Percentiles rank a stretch among this genome's conserved stretches.
Evolutionary conservation across 2,113 vertebrate species (phyloP).

Genomic region (Hucho hucho): DNA sequence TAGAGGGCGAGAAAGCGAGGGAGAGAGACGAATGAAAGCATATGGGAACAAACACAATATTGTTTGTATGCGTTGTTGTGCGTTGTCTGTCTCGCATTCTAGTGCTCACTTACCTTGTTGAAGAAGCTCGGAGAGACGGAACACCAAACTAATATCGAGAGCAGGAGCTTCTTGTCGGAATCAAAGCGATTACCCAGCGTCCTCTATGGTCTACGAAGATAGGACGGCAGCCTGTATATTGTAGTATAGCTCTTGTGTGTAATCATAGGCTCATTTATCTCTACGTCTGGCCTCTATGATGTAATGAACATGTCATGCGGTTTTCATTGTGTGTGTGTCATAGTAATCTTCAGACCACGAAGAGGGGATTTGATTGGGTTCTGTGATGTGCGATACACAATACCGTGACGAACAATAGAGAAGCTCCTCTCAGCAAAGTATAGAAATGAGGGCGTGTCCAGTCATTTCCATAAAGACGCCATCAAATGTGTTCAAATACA

Average conservation of each 20-base stretch:
- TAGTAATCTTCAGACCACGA: neutral
- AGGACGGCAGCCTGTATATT: constrained; percentile 52
- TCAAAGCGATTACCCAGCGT: constrained; percentile 54
- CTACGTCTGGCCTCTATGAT: constrained; percentile 20
- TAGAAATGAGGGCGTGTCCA: constrained; percentile 44
- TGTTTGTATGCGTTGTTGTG: constrained; percentile 34
- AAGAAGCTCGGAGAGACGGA: constrained; percentile 41
- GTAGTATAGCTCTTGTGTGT: constrained; percentile 50
- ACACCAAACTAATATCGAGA: constrained; percentile 40
- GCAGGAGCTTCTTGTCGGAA: constrained; percentile 48
- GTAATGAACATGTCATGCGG: constrained; percentile 39
- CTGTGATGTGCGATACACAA: constrained; percentile 18
- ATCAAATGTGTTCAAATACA: constrained; percentile 50
- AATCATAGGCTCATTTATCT: constrained; percentile 39
- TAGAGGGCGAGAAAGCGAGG: neutral
- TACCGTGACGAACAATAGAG: constrained; percentile 45
- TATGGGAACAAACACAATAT: constrained; percentile 40
- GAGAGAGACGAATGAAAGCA: constrained; percentile 24
- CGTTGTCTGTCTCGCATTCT: constrained; percentile 16
- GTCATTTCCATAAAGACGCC: constrained; percentile 46
- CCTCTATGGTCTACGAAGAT: constrained; percentile 48
- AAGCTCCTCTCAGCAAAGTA: constrained; percentile 37
- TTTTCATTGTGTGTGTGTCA: neutral
- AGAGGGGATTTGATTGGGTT: constrained; percentile 39
- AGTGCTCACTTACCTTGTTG: constrained; percentile 48